phyloP scores from a whole-genome alignment of 2,797 vertebrate species.

The Heteromormyrus szaboi region DNA sequence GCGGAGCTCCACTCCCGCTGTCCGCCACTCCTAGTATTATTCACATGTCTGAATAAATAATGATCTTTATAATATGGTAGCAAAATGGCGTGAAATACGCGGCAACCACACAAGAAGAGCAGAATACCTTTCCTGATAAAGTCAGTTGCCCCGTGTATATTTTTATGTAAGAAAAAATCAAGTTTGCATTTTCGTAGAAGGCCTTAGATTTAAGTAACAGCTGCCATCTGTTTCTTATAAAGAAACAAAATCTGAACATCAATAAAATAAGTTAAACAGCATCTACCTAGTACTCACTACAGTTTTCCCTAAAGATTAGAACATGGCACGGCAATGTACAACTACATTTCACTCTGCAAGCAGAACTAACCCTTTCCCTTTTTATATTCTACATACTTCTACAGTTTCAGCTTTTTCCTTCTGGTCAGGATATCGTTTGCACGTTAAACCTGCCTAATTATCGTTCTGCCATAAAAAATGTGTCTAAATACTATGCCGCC shows the following conservation, averaged over 20 bases:
- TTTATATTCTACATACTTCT: not conserved
- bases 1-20: not conserved
- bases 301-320: not conserved
- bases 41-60: constrained; percentile 5
- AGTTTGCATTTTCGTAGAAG: constrained; percentile 6
- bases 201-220: not conserved
- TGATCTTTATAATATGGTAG: not conserved
- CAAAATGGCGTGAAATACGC: not conserved
- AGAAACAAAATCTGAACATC: not conserved
- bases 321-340: not conserved
- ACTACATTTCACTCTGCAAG: not conserved
- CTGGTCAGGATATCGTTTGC: not conserved
- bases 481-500: not conserved
- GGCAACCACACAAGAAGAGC: not conserved
- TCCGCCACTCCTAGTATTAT: not conserved
- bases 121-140: not conserved
- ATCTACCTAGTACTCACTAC: not conserved
- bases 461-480: not conserved
- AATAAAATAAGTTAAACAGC: constrained; percentile 3
- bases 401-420: not conserved
- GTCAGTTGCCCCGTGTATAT: not conserved
- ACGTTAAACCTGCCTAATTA: not conserved
- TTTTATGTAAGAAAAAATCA: not conserved
- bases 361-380: not conserved
- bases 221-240: not conserved